A percentile compares a stretch with the other conserved stretches of the same genome.
phyloP scores from a whole-genome alignment of 2,113 vertebrate species.

The Notarius quadriscutis region DNA sequence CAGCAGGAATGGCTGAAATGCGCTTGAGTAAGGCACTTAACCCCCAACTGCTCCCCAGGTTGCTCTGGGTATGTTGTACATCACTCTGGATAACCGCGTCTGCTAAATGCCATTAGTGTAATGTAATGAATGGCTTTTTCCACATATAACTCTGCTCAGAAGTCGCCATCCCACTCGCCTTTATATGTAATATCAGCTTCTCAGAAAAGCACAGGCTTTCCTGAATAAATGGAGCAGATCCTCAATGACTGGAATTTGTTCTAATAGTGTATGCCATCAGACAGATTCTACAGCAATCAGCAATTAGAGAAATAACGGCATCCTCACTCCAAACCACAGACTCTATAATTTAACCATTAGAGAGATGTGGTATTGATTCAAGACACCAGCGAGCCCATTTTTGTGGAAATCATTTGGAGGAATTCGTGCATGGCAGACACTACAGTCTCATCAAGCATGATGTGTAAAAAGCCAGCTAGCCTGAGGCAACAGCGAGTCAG shows the following conservation, averaged over 20 bases:
- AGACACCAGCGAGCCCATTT: slow-evolving; percentile 1
- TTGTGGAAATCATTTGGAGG: neutral
- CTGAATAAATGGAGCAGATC: neutral
- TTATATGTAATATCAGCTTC: neutral
- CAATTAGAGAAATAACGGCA: slow-evolving; percentile 4
- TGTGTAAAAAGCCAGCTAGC: neutral
- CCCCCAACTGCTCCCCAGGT: no score
- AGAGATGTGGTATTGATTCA: neutral
- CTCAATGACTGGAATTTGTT: neutral
- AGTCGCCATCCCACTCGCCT: neutral
- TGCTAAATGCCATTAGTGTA: no score
- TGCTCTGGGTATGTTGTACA: no score
- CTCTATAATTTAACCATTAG: slow-evolving; percentile 28
- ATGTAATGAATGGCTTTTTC: neutral
- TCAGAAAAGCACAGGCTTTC: neutral
- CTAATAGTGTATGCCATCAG: neutral
- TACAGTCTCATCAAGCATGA: neutral
- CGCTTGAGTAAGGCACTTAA: no score
- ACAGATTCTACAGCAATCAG: neutral
- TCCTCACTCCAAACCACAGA: neutral
- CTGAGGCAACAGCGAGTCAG: neutral
- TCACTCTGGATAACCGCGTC: no score
- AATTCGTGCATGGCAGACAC: neutral
- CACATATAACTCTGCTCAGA: neutral
- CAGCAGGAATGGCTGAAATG: no score